Evolutionary conservation across 2,113 vertebrate genomes (phyloP).

Genomic region (Osmerus mordax): DNA sequence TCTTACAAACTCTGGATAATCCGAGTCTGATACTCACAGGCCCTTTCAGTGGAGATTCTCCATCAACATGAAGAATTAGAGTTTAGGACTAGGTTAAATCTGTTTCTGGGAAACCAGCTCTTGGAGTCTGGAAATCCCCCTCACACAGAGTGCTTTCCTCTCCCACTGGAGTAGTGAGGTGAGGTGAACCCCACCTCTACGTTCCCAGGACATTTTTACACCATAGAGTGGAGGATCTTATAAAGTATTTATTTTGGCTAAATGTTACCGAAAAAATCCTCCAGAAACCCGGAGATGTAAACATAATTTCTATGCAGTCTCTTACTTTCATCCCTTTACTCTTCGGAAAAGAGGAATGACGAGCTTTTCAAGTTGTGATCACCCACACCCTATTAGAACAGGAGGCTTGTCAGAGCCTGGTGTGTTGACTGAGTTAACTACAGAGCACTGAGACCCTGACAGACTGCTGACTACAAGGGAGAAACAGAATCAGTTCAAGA

Average conservation of each 20-base stretch:
- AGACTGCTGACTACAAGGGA: conserved; percentile 40
- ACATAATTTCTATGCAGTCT: conserved; percentile 10
- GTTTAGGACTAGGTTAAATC: no score
- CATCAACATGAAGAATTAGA: no score
- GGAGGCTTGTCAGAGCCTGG: conserved; percentile 14
- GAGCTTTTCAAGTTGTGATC: conserved; percentile 17
- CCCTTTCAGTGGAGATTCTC: no score
- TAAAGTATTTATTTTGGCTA: conserved; percentile 34
- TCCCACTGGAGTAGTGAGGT: neutral
- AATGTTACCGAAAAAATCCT: conserved; percentile 5
- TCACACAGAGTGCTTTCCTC: neutral
- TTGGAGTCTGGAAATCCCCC: neutral
- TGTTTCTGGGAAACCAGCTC: neutral
- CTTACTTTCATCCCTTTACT: conserved; percentile 9
- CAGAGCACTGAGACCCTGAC: conserved; percentile 15
- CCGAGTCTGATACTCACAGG: no score
- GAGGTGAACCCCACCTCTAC: neutral
- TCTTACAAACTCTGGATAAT: no score
- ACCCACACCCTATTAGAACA: conserved; percentile 27
- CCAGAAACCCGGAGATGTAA: conserved; percentile 5
- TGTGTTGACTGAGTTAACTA: conserved; percentile 27
- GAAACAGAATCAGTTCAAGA: conserved; percentile 42
- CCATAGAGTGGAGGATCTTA: neutral
- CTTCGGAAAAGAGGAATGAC: conserved; percentile 3
- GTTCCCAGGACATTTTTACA: conserved; percentile 10